These are phyloP conservation scores for Geopemphigus sp. DNA, from an alignment of 1,140 invertebrate genomes.

Conservation along the genomic window DNA sequence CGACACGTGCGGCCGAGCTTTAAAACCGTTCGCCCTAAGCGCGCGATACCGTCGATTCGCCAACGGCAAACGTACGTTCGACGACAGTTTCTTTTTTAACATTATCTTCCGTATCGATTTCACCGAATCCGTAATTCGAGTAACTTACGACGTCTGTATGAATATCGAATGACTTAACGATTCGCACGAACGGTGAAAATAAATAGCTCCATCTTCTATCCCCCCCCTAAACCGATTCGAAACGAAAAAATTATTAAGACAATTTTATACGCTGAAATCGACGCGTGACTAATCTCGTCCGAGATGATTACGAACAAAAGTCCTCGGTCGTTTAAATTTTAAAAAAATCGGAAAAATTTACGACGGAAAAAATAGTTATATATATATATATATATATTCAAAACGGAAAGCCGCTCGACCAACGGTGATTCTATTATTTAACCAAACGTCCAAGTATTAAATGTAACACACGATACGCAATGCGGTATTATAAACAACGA, in stretches of 20 bases:
- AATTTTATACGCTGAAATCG: no score
- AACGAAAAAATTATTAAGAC: no score
- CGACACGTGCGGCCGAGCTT: not conserved
- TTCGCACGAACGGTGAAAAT: slow-evolving; percentile 11
- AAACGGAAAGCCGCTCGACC: slow-evolving; percentile 5
- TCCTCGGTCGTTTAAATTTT: not conserved
- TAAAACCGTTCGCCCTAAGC: not conserved
- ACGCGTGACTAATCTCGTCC: no score
- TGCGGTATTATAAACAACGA: not conserved
- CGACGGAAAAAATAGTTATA: not conserved
- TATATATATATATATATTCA: slow-evolving; percentile 13
- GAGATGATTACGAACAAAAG: no score
- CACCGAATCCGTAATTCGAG: slow-evolving; percentile 16
- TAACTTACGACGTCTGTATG: slow-evolving; percentile 14
- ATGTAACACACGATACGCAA: not conserved
- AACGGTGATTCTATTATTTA: not conserved
- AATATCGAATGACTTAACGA: slow-evolving; percentile 22
- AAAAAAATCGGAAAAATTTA: no score
- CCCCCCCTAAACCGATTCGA: no score
- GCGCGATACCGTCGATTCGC: not conserved
- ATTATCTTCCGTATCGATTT: slow-evolving; percentile 26
- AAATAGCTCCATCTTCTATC: not conserved
- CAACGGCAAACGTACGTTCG: slow-evolving; percentile 4
- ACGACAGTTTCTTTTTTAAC: not conserved
- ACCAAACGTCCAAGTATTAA: not conserved